Evolutionary conservation across 2,797 vertebrate genomes (phyloP).

Genomic region (Serranus cabrilla): DNA sequence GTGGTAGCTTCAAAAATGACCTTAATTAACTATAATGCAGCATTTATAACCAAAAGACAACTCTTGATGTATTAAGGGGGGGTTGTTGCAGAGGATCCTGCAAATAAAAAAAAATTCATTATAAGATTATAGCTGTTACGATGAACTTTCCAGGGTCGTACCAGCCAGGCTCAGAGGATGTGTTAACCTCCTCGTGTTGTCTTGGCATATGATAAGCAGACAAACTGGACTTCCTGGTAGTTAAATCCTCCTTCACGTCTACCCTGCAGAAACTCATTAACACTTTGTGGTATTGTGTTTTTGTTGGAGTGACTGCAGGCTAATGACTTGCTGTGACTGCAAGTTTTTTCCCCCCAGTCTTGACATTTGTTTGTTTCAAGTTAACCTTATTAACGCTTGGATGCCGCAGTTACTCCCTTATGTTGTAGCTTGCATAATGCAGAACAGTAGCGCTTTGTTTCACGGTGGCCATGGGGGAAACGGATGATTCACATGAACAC

Average conservation of each 20-base stretch:
- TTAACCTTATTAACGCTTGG: background rate
- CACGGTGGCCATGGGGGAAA: constrained; percentile 1
- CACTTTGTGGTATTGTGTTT: too few species aligned
- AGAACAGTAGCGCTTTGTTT: constrained; percentile 35
- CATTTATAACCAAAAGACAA: too few species aligned
- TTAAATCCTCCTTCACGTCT: background rate
- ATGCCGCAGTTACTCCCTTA: constrained; percentile 1
- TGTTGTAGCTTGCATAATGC: constrained; percentile 8
- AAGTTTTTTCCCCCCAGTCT: too few species aligned
- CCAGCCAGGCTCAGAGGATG: background rate
- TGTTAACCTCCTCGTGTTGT: background rate
- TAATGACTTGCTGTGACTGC: too few species aligned
- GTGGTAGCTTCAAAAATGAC: too few species aligned
- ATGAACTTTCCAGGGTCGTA: background rate
- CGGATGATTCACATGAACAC: constrained; percentile 28
- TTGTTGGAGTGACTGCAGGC: too few species aligned
- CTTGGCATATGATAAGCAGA: background rate
- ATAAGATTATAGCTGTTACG: background rate
- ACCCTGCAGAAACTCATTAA: background rate
- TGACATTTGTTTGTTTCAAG: background rate
- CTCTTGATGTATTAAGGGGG: too few species aligned
- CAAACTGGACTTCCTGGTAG: constrained; percentile 3
- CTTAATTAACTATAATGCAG: too few species aligned
- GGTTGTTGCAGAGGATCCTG: background rate
- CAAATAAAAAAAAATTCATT: background rate